Evolutionary conservation across 2,888 invertebrate genomes (phyloP), one percentile per base, ranked within the genome.

Genomic region (Horisme vitalbata): DNA sequence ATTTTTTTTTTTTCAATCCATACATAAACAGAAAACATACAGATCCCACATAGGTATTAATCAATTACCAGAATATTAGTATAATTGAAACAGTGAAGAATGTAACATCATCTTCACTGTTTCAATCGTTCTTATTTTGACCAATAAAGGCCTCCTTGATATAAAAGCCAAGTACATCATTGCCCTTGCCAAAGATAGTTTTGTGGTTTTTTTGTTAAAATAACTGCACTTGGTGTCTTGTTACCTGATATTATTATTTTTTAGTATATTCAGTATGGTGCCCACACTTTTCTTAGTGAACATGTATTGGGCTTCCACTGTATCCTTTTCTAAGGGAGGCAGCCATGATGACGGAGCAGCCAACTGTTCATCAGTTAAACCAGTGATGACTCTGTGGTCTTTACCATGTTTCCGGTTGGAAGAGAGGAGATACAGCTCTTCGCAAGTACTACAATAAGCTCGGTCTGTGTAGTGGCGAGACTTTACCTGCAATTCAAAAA

Each of bases 291-390:
- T 91, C 52, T 92, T 89, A 1, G 94, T 92, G 78, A 98, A 98
- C 61, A 97, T 92, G 76, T 95, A 97, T 76, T 97, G 97, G 0
- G 97, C 97, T 80, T 97, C 96, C 13, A 93, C 93, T 58, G 95
- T 94, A 35, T 95, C 92, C 79, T 95, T 92, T 31, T 93, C 92
- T 8, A 95, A 68, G 0, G 96, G 93, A 15, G 90, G 90, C 6
- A 97, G 75, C 66, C 96, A 90, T 41, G 91, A 88, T 0, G 94
- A 93, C 0, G 96, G 95, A 58, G 91, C 87, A 2, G 67, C 63
- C 12, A 95, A 75, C 52, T 92, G 85, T 52, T 93, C 81, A 63
- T 93, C 91, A 0, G 89, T 86, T 4, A 95, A 64, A 13, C 88
- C 82, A 18, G 77, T 79, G 6, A 83, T 71, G 0, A 93, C 65